Evolutionary conservation across 2,888 invertebrate genomes (phyloP).

Genomic region (Synanthedon formicaeformis): DNA sequence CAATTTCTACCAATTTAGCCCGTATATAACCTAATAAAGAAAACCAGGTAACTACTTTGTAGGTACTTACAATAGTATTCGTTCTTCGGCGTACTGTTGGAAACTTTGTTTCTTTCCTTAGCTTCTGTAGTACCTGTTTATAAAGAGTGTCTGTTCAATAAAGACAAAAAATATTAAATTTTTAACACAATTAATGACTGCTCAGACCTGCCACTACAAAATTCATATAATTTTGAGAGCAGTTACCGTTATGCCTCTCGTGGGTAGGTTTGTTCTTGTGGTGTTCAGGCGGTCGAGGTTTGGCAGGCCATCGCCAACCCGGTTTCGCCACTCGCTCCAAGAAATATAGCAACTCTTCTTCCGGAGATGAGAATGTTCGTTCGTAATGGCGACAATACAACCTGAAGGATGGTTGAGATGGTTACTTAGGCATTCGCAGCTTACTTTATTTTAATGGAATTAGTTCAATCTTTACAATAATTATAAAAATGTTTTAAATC

Average conservation of each 20-base stretch:
- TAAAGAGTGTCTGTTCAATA: constrained; percentile 6
- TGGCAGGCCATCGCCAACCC: constrained; percentile 87
- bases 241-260: constrained; percentile 47
- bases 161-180: constrained; percentile 5
- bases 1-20: no score
- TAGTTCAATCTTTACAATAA: no score
- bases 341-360: constrained; percentile 83
- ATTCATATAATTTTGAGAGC: not conserved
- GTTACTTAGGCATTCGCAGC: not conserved
- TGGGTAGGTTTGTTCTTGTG: constrained; percentile 68
- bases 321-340: constrained; percentile 81
- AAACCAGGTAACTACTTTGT: no score
- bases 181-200: no score
- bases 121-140: constrained; percentile 44
- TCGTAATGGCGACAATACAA: constrained; percentile 81
- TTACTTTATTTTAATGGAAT: no score
- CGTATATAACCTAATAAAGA: no score
- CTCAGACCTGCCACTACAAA: no score
- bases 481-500: no score
- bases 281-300: constrained; percentile 76
- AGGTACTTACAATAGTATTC: constrained; percentile 66
- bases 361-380: constrained; percentile 77
- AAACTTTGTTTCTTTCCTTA: constrained; percentile 46
- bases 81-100: constrained; percentile 51
- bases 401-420: constrained; percentile 50